A percentile compares a stretch with the other conserved stretches of the same genome.
Evolutionary conservation across 2,888 invertebrate species (phyloP).

Genomic region (Eupithecia subfuscata): DNA sequence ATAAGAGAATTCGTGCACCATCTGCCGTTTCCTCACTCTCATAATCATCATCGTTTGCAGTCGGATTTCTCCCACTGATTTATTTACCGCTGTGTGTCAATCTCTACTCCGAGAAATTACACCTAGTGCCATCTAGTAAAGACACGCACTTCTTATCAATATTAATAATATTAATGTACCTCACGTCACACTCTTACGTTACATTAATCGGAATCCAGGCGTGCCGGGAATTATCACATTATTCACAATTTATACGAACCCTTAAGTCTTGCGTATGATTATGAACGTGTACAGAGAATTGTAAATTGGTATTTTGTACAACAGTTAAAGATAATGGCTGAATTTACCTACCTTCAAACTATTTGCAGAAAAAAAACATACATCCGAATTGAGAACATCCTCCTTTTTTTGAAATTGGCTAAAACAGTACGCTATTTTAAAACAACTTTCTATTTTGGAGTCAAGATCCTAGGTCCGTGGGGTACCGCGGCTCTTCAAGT

Average conservation of each 20-base stretch:
- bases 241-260: background rate
- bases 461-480: no score
- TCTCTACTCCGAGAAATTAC: background rate
- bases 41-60: background rate
- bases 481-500: no score
- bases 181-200: slow-evolving; percentile 27
- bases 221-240: slow-evolving; percentile 21
- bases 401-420: no score
- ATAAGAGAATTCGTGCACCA: background rate
- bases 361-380: background rate
- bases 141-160: background rate
- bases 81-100: background rate
- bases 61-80: background rate
- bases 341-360: background rate
- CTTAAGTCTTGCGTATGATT: background rate
- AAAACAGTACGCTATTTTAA: no score
- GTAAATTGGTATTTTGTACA: background rate
- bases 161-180: slow-evolving; percentile 14
- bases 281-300: background rate
- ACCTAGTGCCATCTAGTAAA: background rate
- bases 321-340: background rate
- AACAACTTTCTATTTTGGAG: no score
- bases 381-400: no score
- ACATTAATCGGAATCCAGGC: slow-evolving; percentile 22
- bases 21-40: background rate